A percentile compares a stretch with the other conserved stretches of the same genome.
Conservation (phyloP, 2,113 vertebrate genomes). For the Phrynocephalus versicolor region DNA sequence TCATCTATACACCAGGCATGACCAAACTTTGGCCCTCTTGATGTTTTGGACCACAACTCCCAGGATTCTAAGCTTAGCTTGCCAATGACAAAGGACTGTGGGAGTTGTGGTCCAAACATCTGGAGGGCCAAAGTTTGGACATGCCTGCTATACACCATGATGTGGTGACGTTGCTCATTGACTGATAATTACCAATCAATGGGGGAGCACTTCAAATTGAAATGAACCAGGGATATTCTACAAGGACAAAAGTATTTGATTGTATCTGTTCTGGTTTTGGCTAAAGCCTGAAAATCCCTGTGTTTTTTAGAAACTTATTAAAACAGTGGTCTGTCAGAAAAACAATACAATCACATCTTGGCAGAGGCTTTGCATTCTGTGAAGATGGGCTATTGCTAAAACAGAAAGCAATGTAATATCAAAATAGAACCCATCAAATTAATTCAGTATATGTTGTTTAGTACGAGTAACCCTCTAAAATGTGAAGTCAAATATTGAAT, state of each 20-base stretch:
- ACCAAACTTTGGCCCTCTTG: no score
- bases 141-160: no score
- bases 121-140: no score
- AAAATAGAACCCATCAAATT: background rate
- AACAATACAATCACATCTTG: background rate
- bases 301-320: constrained; percentile 3
- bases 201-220: background rate
- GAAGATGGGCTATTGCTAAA: background rate
- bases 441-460: constrained; percentile 12
- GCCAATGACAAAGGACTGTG: no score
- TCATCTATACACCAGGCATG: no score
- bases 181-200: background rate
- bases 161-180: no score
- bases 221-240: background rate
- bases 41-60: no score
- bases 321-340: background rate
- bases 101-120: no score
- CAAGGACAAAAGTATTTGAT: background rate
- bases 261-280: background rate
- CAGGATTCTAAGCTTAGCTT: no score
- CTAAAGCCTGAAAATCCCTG: background rate
- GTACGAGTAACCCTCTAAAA: background rate
- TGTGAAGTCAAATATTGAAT: constrained; percentile 4
- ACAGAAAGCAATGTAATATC: background rate
- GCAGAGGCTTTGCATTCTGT: background rate